Evolutionary conservation across 2,113 vertebrate species (phyloP).

Genomic region (Columbina picui): DNA sequence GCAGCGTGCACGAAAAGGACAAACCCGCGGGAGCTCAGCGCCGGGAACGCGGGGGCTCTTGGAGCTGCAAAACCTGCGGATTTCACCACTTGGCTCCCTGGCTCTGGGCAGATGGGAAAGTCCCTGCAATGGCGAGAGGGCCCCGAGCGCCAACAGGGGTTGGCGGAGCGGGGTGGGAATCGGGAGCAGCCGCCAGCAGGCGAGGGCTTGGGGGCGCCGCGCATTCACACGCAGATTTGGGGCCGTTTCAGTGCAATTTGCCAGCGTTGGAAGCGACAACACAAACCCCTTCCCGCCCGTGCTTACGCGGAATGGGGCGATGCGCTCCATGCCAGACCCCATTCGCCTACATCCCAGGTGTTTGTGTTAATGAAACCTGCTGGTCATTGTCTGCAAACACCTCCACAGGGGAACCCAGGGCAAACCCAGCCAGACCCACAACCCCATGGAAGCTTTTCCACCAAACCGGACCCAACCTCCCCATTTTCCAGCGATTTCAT

Average conservation of each 20-base stretch:
- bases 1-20: neutral
- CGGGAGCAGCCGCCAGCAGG: neutral
- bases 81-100: neutral
- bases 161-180: neutral
- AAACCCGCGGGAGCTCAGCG: neutral
- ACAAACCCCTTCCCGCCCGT: accelerated
- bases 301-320: accelerated
- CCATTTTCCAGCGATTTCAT: accelerated
- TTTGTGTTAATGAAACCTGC: accelerated
- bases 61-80: neutral
- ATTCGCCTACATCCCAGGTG: accelerated
- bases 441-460: accelerated
- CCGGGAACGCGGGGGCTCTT: accelerated
- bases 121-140: neutral
- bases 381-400: neutral
- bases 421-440: neutral
- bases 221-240: accelerated
- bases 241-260: accelerated
- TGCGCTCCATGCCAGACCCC: neutral
- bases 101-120: neutral
- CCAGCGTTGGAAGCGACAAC: neutral
- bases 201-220: neutral
- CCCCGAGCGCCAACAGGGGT: neutral
- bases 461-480: accelerated
- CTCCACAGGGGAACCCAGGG: accelerated